Conservation (phyloP, 2,888 invertebrate genomes). For the Eupithecia dodoneata region DNA sequence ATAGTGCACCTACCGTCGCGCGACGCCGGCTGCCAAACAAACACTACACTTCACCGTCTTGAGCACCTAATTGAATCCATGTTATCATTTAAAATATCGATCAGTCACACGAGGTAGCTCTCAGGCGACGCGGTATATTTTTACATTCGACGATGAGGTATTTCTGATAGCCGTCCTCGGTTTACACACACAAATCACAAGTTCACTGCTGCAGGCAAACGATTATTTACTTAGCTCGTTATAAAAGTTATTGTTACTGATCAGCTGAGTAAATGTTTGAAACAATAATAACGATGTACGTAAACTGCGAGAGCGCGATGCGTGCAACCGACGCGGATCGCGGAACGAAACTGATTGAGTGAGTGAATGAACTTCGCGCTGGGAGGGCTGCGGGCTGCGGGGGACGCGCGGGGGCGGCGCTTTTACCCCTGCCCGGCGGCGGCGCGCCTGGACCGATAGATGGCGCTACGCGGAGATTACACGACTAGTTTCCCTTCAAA, state of each 20-base stretch:
- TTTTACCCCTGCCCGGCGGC: constrained; percentile 25
- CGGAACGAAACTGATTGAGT: constrained; percentile 72
- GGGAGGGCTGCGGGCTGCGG: constrained; percentile 46
- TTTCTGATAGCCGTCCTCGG: constrained; percentile 63
- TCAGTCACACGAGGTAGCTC: constrained; percentile 80
- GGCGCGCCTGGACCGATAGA: constrained; percentile 56
- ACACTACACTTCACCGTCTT: constrained; percentile 69
- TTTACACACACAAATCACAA: constrained; percentile 51
- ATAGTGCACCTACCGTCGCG: constrained; percentile 59
- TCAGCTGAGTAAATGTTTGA: constrained; percentile 80
- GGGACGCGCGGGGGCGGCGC: constrained; percentile 46
- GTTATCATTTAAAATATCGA: constrained; percentile 84
- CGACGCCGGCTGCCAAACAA: constrained; percentile 50
- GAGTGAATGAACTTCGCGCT: constrained; percentile 53
- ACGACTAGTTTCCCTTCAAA: constrained; percentile 40
- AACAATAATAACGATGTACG: constrained; percentile 75
- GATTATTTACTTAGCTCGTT: constrained; percentile 39
- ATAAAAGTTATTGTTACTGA: constrained; percentile 66
- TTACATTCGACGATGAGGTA: constrained; percentile 77
- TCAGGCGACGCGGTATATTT: constrained; percentile 79
- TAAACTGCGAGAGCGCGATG: constrained; percentile 44
- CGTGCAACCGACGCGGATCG: constrained; percentile 54
- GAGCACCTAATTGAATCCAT: constrained; percentile 81
- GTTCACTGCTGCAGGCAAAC: constrained; percentile 40
- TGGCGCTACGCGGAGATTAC: constrained; percentile 59